Base-by-base conservation (phyloP, 2,888 invertebrate species). In the Trachelus troglodyta region DNA sequence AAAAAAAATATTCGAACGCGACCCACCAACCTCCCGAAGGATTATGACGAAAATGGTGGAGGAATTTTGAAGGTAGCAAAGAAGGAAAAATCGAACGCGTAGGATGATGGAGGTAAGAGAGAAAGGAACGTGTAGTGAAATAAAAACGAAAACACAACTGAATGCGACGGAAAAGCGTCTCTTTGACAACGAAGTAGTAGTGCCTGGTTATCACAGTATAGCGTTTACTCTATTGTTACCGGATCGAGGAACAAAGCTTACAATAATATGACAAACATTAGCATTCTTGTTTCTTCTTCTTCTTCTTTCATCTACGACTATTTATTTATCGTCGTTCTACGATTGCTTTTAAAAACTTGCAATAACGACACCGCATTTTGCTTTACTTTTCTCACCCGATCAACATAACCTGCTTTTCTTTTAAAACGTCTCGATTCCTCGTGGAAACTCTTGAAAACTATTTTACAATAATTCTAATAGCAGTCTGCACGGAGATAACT, bases 401-500 rank as follows among this genome's bases (percentile, higher is more conserved):
- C 23, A 56, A 56, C 40, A 23, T 56, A 23, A 56, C 40, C 40
- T 56, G 40, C 40, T 2, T 56, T 56, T 23, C 15, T 23, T 23
- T 56, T 56, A 56, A 6, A 56, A 56, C 4, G 40, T 56, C 40
- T 56, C 9, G 40, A 56, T 23, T 23, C 40, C 23, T 56, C 2
- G 40, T 56, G 40, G 40, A 56, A 56, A 56, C 6, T 15, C 23
- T 56, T 6, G 23, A 56, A 23, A 23, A 56, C 40, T 23, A 56
- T 9, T 56, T 56, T 56, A 56, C 78, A 79, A 56, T 69, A n/a
- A 35, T 78, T 77, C 82, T 86, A 86, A 82, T 86, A 87, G 87
- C 87, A 86, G 86, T 86, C 80, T 81, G 81, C 81, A 75, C 80
- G 78, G 84, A 86, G 81, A 79, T 85, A 81, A 82, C 81, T 77